Conservation (phyloP, 2,888 invertebrate genomes). For the Leucophora obtusa region DNA sequence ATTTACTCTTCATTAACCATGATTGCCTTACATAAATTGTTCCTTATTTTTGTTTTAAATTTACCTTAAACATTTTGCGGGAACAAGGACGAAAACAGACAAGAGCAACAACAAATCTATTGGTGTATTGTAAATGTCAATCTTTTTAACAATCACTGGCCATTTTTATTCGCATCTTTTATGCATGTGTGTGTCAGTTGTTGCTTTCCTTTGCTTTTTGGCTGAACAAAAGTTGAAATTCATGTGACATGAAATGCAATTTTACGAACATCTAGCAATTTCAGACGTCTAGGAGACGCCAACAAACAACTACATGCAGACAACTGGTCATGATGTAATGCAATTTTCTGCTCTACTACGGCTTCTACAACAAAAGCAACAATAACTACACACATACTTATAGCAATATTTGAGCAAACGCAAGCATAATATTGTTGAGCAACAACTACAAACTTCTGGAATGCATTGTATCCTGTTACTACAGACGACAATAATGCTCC, state of each 20-base stretch:
- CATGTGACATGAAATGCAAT: constrained; percentile 54
- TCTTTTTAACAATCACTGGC: constrained; percentile 50
- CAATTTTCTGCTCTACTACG: constrained; percentile 38
- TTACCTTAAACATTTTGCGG: constrained; percentile 29
- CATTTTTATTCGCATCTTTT: constrained; percentile 31
- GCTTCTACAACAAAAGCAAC: background rate
- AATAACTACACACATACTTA: background rate
- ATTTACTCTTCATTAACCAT: constrained; percentile 50
- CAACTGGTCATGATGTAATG: constrained; percentile 43
- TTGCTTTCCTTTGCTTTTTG: constrained; percentile 4
- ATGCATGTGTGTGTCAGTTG: background rate
- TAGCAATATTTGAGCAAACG: constrained; percentile 10
- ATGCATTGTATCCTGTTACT: constrained; percentile 24
- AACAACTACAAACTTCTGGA: constrained; percentile 23
- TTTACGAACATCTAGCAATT: constrained; percentile 48
- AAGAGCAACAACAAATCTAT: background rate
- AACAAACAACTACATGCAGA: constrained; percentile 11
- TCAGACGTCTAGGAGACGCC: constrained; percentile 55
- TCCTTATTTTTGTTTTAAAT: constrained; percentile 14
- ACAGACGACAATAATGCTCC: constrained; percentile 6
- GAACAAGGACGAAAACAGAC: background rate
- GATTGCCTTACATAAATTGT: constrained; percentile 37
- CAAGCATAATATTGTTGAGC: constrained; percentile 10
- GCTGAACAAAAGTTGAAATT: constrained; percentile 44
- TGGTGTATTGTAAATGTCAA: constrained; percentile 45